phyloP scores from a whole-genome alignment of 2,113 vertebrate species.

The Clarias batrachus region DNA sequence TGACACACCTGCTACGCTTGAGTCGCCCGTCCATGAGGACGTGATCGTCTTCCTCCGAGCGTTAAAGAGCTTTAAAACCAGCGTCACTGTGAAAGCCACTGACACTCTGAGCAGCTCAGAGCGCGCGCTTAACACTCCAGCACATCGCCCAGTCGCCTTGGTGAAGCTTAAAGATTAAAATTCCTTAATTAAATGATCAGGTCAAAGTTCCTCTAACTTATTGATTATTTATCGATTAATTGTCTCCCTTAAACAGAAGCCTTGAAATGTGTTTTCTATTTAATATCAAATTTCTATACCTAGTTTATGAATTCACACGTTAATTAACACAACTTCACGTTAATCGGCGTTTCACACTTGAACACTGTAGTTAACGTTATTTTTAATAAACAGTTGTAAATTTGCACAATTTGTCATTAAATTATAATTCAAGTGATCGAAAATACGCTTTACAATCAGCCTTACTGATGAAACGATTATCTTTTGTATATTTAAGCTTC shows the following conservation, averaged over 20 bases:
- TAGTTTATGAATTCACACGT: not conserved
- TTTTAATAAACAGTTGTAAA: not conserved
- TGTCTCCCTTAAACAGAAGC: not conserved
- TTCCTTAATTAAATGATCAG: not conserved
- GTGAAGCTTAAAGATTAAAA: not conserved
- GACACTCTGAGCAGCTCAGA: slow-evolving; percentile 14
- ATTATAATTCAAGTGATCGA: not conserved
- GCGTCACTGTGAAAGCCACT: slow-evolving; percentile 52
- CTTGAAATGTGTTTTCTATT: not conserved
- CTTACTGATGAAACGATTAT: not conserved
- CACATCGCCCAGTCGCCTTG: not conserved
- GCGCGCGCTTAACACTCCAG: slow-evolving; percentile 35
- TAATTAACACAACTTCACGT: not conserved
- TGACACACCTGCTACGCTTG: not conserved
- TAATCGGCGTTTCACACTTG: not conserved
- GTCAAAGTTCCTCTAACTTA: not conserved
- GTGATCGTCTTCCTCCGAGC: slow-evolving; percentile 49
- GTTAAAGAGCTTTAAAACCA: slow-evolving; percentile 50
- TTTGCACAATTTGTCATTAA: not conserved
- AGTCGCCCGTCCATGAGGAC: not conserved
- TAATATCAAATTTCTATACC: not conserved
- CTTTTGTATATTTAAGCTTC: not conserved
- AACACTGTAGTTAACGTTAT: not conserved
- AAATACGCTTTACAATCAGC: not conserved
- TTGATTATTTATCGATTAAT: not conserved